Evolutionary conservation across 2,888 invertebrate genomes (phyloP).

Genomic region (Linyphia triangularis): DNA sequence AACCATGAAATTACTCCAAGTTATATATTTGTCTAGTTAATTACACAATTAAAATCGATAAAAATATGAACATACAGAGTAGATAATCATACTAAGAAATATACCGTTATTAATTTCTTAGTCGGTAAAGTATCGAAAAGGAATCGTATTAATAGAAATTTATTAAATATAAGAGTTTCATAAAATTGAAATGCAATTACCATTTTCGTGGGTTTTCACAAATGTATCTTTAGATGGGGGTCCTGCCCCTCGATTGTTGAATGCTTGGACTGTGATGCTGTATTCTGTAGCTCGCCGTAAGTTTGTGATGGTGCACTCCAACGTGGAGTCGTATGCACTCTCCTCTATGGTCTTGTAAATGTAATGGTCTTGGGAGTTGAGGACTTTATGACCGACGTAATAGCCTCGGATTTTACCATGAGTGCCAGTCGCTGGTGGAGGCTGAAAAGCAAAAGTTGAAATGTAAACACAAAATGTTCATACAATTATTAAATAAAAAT

Average conservation of each 20-base stretch:
- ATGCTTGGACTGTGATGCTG: slow-evolving; percentile 80
- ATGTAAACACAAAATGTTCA: too few relatives aligned
- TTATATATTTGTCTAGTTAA: too few relatives aligned
- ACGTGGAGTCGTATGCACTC: slow-evolving; percentile 66
- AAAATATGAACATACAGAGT: too few relatives aligned
- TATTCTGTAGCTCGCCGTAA: slow-evolving; percentile 78
- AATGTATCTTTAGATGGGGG: slow-evolving; percentile 79
- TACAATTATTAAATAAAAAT: too few relatives aligned
- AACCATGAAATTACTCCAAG: background rate
- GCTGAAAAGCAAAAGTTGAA: too few relatives aligned
- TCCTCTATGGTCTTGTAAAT: slow-evolving; percentile 78
- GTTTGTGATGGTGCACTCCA: slow-evolving; percentile 75
- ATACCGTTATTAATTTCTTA: too few relatives aligned
- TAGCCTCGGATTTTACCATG: slow-evolving; percentile 80
- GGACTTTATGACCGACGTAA: slow-evolving; percentile 80
- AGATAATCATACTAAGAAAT: too few relatives aligned
- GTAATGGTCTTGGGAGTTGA: slow-evolving; percentile 78
- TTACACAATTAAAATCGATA: too few relatives aligned
- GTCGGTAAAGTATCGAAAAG: too few relatives aligned
- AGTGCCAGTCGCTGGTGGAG: slow-evolving; percentile 78
- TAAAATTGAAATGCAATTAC: slow-evolving; percentile 76
- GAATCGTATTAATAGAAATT: background rate
- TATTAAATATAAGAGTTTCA: background rate
- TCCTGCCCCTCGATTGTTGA: slow-evolving; percentile 80
- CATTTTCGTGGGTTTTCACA: slow-evolving; percentile 80